A percentile compares a stretch with the other conserved stretches of the same genome.
Conservation (phyloP, 2,113 vertebrate species). For the Noturus placidus region DNA sequence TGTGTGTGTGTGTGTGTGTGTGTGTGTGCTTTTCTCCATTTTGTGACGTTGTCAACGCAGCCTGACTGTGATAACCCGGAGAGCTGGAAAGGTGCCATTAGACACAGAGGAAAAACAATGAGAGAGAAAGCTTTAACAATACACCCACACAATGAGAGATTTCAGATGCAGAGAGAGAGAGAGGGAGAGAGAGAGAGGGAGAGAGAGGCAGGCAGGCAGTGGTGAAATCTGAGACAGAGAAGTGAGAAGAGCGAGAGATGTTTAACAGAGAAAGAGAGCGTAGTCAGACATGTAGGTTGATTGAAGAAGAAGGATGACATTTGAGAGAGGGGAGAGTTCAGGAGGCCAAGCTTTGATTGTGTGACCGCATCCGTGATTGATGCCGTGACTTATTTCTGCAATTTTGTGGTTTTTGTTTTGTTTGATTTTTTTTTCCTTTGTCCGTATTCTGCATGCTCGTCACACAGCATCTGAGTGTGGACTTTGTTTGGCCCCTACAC, state of each 20-base stretch:
- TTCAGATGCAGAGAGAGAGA: too few species aligned
- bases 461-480: not conserved
- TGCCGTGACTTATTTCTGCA: not conserved
- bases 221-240: conserved; percentile 17
- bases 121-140: conserved; percentile 30
- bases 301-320: conserved; percentile 25
- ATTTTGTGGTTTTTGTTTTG: too few species aligned
- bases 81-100: conserved; percentile 33
- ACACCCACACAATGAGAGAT: conserved; percentile 8
- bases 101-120: conserved; percentile 24
- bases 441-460: not conserved
- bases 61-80: conserved; percentile 25
- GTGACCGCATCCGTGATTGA: not conserved
- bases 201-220: not conserved
- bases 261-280: not conserved
- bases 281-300: not conserved
- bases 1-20: not conserved
- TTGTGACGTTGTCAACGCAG: conserved; percentile 13
- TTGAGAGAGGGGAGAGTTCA: conserved; percentile 5
- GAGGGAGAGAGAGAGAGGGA: not conserved
- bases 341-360: conserved; percentile 19
- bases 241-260: conserved; percentile 10
- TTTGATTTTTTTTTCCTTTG: too few species aligned
- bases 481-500: not conserved
- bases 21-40: not conserved